Evolutionary conservation across 2,888 invertebrate genomes (phyloP).

Genomic region (Drosophila kanekoi): DNA sequence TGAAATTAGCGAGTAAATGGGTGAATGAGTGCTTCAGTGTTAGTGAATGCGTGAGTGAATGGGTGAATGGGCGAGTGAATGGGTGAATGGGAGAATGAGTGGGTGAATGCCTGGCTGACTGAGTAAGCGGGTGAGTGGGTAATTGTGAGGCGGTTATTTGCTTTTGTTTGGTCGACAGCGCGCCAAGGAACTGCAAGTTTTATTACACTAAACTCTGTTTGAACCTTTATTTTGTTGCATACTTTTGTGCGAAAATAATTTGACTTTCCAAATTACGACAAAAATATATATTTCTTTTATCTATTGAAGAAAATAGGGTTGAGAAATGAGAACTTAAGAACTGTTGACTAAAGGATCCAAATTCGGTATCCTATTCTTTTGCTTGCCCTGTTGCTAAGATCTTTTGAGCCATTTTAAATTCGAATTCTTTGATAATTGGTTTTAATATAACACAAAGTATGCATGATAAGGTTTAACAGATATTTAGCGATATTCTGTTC

Average conservation of each 20-base stretch:
- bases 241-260: neutral
- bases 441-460: neutral
- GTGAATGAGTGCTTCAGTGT: conserved; percentile 22
- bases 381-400: too few relatives aligned
- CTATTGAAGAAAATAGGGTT: too few relatives aligned
- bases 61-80: conserved; percentile 8
- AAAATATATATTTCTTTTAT: too few relatives aligned
- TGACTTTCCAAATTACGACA: too few relatives aligned
- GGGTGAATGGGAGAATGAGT: conserved; percentile 5
- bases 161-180: neutral
- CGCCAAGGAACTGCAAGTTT: neutral
- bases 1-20: conserved; percentile 40
- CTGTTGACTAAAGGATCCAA: too few relatives aligned
- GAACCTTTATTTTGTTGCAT: neutral
- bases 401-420: too few relatives aligned
- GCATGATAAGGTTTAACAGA: neutral
- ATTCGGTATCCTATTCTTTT: too few relatives aligned
- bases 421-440: too few relatives aligned
- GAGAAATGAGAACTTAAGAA: too few relatives aligned
- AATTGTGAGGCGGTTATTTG: neutral
- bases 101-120: neutral
- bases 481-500: neutral
- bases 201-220: neutral
- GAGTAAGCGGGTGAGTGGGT: neutral
- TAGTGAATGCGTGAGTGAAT: conserved; percentile 23